phyloP scores from a whole-genome alignment of 1,140 invertebrate species.

The Cyclargus thomasi region DNA sequence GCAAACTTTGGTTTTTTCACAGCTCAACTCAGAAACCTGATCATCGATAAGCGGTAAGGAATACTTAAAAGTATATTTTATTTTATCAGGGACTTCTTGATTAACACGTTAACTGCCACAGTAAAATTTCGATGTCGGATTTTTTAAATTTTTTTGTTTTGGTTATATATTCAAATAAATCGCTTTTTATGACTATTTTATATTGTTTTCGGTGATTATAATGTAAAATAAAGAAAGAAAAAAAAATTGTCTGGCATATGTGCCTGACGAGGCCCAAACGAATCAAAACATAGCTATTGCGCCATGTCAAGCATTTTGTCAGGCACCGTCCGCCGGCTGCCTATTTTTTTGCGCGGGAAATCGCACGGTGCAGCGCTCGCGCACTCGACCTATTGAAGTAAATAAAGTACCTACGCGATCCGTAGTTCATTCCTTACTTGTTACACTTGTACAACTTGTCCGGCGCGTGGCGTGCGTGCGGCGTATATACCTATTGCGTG shows the following conservation, averaged over 20 bases:
- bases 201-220: slow-evolving; percentile 20
- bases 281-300: slow-evolving; percentile 21
- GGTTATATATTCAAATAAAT: slow-evolving; percentile 19
- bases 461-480: too few relatives aligned
- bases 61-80: too few relatives aligned
- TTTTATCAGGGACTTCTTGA: too few relatives aligned
- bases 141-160: slow-evolving; percentile 18
- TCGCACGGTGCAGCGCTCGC: slow-evolving; percentile 14
- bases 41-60: too few relatives aligned
- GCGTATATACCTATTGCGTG: slow-evolving; percentile 18
- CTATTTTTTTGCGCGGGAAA: slow-evolving; percentile 20
- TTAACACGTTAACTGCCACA: slow-evolving; percentile 14
- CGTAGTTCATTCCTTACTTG: slow-evolving; percentile 16
- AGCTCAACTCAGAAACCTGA: too few relatives aligned
- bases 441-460: slow-evolving; percentile 20
- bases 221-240: slow-evolving; percentile 20
- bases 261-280: slow-evolving; percentile 20
- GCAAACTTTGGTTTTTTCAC: too few relatives aligned
- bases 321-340: slow-evolving; percentile 18
- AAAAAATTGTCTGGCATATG: slow-evolving; percentile 17
- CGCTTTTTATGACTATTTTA: slow-evolving; percentile 15
- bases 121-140: slow-evolving; percentile 17
- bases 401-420: slow-evolving; percentile 21
- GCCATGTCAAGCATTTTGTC: slow-evolving; percentile 21
- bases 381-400: slow-evolving; percentile 16